Conservation (phyloP, 2,113 vertebrate genomes). For the Clinocottus analis region DNA sequence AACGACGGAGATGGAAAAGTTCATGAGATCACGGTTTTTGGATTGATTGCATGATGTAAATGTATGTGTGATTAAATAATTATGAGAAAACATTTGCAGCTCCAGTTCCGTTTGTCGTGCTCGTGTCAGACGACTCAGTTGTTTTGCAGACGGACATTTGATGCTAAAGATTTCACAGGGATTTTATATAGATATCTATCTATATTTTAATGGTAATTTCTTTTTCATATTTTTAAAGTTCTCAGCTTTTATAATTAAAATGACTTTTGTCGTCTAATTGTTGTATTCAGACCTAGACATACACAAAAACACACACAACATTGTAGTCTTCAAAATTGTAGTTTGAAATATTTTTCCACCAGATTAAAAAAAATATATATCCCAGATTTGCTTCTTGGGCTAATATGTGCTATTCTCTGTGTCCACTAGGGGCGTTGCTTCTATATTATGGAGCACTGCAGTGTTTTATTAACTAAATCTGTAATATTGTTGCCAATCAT, state of each 20-base stretch:
- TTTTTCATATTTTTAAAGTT: too few species aligned
- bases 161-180: too few species aligned
- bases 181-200: too few species aligned
- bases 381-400: too few species aligned
- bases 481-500: background rate
- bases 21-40: slow-evolving; percentile 80
- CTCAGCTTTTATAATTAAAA: too few species aligned
- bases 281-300: too few species aligned
- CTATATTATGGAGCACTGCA: background rate
- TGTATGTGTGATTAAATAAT: slow-evolving; percentile 88
- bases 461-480: background rate
- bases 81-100: slow-evolving; percentile 67
- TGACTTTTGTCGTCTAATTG: too few species aligned
- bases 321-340: background rate
- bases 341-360: background rate
- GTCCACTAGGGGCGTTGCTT: background rate
- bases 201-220: too few species aligned
- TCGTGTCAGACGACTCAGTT: background rate
- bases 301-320: too few species aligned
- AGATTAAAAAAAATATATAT: too few species aligned
- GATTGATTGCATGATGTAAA: slow-evolving; percentile 86
- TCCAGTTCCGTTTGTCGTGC: background rate
- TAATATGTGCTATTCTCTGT: background rate
- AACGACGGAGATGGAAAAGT: slow-evolving; percentile 58
- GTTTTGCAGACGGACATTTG: background rate